Evolutionary conservation across 2,113 vertebrate genomes (phyloP).

Genomic region (Sebastes schlegelii): DNA sequence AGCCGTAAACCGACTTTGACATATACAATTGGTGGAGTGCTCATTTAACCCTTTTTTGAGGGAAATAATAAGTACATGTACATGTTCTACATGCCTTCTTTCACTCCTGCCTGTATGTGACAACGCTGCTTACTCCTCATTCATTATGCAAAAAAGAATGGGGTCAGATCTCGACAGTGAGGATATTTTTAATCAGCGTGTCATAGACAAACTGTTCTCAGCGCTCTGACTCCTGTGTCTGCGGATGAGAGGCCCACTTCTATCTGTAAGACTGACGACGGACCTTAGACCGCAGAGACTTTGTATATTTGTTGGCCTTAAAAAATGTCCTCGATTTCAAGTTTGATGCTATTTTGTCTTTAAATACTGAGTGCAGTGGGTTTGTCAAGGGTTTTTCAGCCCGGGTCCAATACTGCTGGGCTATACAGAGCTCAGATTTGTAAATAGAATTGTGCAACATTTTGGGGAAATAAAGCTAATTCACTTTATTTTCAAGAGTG

Average conservation of each 20-base stretch:
- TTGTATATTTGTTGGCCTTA: not conserved
- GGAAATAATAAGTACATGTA: not conserved
- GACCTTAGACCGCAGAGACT: not conserved
- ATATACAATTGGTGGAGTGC: not conserved
- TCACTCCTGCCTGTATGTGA: not conserved
- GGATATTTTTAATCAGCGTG: not conserved
- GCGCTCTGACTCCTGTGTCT: not conserved
- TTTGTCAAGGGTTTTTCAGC: not conserved
- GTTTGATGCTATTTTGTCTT: not conserved
- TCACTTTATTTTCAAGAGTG: not conserved
- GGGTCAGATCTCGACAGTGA: not conserved
- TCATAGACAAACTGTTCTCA: not conserved
- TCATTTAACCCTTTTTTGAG: not conserved
- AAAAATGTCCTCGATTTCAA: not conserved
- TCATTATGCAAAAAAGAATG: conserved; percentile 11
- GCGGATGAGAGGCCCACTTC: not conserved
- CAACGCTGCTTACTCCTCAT: conserved; percentile 8
- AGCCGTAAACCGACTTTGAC: not conserved
- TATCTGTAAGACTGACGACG: not conserved
- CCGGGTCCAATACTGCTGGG: not conserved
- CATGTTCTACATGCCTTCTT: not conserved
- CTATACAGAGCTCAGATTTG: not conserved
- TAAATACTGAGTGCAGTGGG: not conserved
- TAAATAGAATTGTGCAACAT: not conserved
- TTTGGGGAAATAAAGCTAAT: not conserved